These are phyloP conservation scores for Nephrotoma guestfalica DNA, from an alignment of 2,888 invertebrate genomes.

Conservation along the genomic window DNA sequence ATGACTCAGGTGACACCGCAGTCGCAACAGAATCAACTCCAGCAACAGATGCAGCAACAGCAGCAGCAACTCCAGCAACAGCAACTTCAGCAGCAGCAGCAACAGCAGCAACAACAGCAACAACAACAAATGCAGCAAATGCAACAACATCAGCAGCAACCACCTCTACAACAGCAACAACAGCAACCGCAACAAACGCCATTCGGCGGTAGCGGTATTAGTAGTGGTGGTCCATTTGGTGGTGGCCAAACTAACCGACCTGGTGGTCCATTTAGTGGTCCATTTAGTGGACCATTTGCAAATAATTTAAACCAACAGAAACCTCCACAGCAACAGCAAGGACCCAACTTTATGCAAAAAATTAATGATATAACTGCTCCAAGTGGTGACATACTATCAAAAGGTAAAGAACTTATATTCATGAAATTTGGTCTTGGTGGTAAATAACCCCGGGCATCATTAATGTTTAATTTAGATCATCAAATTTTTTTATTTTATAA, in stretches of 20 bases:
- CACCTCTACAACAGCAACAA: slow-evolving; percentile 18
- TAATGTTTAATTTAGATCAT: neutral
- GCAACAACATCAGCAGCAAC: slow-evolving; percentile 20
- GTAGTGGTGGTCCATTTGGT: slow-evolving; percentile 20
- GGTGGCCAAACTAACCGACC: slow-evolving; percentile 18
- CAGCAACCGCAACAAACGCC: slow-evolving; percentile 12
- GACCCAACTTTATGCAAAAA: slow-evolving; percentile 76
- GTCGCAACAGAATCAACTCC: slow-evolving; percentile 30
- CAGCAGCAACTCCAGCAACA: slow-evolving; percentile 15
- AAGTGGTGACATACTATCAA: slow-evolving; percentile 79
- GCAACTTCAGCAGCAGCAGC: slow-evolving; percentile 16
- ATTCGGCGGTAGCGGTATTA: slow-evolving; percentile 15
- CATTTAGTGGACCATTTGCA: neutral
- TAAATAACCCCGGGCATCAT: slow-evolving; percentile 40
- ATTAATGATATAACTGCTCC: slow-evolving; percentile 78
- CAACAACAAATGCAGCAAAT: slow-evolving; percentile 24
- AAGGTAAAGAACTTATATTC: slow-evolving; percentile 87
- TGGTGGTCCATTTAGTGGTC: slow-evolving; percentile 8
- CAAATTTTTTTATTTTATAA: slow-evolving; percentile 2
- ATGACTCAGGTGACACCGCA: slow-evolving; percentile 36
- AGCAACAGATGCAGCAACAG: slow-evolving; percentile 23
- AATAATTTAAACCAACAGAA: slow-evolving; percentile 17
- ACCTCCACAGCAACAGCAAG: slow-evolving; percentile 32
- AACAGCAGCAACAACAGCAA: slow-evolving; percentile 21
- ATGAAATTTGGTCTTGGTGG: slow-evolving; percentile 85